phyloP scores from a whole-genome alignment of 1,140 invertebrate genomes.

The Bemisia tabaci region DNA sequence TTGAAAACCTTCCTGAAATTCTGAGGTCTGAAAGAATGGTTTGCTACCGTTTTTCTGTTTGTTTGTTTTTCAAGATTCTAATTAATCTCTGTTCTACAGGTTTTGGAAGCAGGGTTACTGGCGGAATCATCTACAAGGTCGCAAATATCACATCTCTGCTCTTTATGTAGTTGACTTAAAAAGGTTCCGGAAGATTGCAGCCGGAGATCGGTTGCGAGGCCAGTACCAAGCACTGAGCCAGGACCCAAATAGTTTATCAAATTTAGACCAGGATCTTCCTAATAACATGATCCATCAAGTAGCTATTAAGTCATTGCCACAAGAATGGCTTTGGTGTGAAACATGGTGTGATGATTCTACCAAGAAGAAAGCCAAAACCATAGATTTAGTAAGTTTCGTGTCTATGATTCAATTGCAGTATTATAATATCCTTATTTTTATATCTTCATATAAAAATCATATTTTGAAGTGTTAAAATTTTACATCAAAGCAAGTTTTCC shows the following conservation, averaged over 20 bases:
- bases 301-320: constrained; percentile 92
- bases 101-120: constrained; percentile 99
- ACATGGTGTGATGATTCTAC: constrained; percentile 94
- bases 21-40: not conserved
- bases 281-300: constrained; percentile 99
- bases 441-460: not conserved
- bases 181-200: constrained; percentile 90
- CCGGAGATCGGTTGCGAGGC: constrained; percentile 88
- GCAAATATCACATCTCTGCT: constrained; percentile 96
- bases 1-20: no score
- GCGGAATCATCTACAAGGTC: constrained; percentile 89
- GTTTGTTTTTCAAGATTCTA: constrained; percentile 7
- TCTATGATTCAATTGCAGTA: not conserved
- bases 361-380: constrained; percentile 90
- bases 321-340: constrained; percentile 99
- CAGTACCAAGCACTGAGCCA: constrained; percentile 94
- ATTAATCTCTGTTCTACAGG: no score
- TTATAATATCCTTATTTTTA: not conserved
- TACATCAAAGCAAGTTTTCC: no score
- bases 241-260: constrained; percentile 93
- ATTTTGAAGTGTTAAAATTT: no score
- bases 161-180: constrained; percentile 96
- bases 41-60: not conserved
- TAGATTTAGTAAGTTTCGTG: constrained; percentile 66
- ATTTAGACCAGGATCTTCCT: constrained; percentile 85